A percentile compares a stretch with the other conserved stretches of the same genome.
Evolutionary conservation across 2,888 invertebrate genomes (phyloP).

Genomic region (Tridacna crocea): DNA sequence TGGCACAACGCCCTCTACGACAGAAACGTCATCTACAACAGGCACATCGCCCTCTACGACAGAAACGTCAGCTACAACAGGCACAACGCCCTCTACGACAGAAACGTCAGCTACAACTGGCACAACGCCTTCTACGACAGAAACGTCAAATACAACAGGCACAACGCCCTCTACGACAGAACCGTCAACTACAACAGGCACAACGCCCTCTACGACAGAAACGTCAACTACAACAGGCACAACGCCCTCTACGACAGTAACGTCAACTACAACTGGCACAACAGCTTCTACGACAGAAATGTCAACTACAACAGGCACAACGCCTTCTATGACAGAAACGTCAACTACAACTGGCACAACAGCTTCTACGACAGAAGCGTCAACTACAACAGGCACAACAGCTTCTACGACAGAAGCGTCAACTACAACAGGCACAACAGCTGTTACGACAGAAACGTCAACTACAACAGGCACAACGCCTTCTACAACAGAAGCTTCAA

Average conservation of each 20-base stretch:
- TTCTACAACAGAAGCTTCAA: neutral
- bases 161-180: constrained; percentile 10
- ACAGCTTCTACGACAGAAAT: constrained; percentile 15
- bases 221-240: constrained; percentile 5
- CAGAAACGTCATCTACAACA: constrained; percentile 6
- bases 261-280: neutral
- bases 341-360: neutral
- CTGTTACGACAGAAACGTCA: constrained; percentile 13
- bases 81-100: neutral
- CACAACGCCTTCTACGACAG: constrained; percentile 16
- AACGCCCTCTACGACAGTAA: neutral
- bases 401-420: neutral
- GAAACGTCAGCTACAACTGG: neutral
- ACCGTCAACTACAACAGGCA: constrained; percentile 9
- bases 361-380: neutral
- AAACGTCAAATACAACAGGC: constrained; percentile 9
- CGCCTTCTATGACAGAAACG: neutral
- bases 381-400: neutral
- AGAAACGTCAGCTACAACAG: neutral
- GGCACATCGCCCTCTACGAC: neutral
- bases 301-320: neutral
- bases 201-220: neutral
- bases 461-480: neutral
- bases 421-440: constrained; percentile 16
- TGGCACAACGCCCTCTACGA: constrained; percentile 1